Percentiles rank a stretch among this genome's conserved stretches.
phyloP scores from a whole-genome alignment of 2,797 vertebrate species.

The Rhinophrynus dorsalis region DNA sequence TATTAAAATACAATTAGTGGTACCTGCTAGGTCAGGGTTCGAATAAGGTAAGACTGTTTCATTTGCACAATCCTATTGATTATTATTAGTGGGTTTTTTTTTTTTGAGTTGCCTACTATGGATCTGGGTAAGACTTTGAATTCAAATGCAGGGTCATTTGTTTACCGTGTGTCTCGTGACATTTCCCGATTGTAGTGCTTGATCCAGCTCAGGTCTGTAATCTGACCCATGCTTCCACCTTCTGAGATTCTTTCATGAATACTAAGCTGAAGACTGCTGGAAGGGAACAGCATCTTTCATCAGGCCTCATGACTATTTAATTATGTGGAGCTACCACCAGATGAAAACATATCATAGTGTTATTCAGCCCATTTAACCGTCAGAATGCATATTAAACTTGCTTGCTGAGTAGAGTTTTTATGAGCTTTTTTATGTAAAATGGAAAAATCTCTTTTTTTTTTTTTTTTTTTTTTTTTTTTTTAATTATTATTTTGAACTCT shows the following conservation, averaged over 20 bases:
- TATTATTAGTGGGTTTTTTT: no score
- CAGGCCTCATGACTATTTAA: conserved; percentile 41
- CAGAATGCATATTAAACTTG: conserved; percentile 11
- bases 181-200: not conserved
- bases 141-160: no score
- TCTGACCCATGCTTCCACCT: conserved; percentile 9
- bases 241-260: conserved; percentile 23
- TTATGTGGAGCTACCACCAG: conserved; percentile 20
- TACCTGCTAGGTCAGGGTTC: no score
- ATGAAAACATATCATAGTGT: conserved; percentile 30
- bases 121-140: no score
- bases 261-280: conserved; percentile 9
- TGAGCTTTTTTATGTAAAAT: conserved; percentile 12
- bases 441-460: not conserved
- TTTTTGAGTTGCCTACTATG: no score
- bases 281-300: conserved; percentile 20
- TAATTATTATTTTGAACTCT: not conserved
- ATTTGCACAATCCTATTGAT: no score
- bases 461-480: no score
- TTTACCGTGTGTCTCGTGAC: no score
- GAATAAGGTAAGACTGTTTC: no score
- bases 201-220: conserved; percentile 9
- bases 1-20: no score
- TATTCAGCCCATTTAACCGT: conserved; percentile 27
- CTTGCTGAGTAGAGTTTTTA: conserved; percentile 7